Conservation (phyloP, 2,113 vertebrate genomes). For the Circaetus gallicus region DNA sequence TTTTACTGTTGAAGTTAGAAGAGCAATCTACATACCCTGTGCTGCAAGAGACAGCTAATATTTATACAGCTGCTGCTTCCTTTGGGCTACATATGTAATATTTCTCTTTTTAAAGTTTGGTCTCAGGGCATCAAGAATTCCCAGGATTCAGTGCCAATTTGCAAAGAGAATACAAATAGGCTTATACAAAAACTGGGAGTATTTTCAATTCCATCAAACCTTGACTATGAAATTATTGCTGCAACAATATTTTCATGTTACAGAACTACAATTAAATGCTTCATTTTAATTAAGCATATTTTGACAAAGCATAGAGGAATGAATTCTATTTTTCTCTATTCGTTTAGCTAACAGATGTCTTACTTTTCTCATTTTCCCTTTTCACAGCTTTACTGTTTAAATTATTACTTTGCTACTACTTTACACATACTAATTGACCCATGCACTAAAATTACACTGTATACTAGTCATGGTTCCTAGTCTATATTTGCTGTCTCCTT, state of each 20-base stretch:
- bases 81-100: background rate
- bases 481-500: background rate
- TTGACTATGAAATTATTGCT: slow-evolving; percentile 32
- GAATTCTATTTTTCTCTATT: slow-evolving; percentile 19
- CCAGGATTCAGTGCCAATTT: background rate
- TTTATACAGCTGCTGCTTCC: background rate
- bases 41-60: background rate
- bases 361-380: slow-evolving; percentile 9
- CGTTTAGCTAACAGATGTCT: slow-evolving; percentile 23
- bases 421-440: slow-evolving; percentile 54
- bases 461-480: background rate
- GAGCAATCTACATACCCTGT: background rate
- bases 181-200: background rate
- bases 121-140: background rate
- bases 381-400: slow-evolving; percentile 32
- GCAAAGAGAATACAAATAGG: background rate
- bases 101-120: background rate
- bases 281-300: slow-evolving; percentile 51
- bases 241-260: slow-evolving; percentile 12
- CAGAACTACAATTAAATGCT: slow-evolving; percentile 37
- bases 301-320: slow-evolving; percentile 41
- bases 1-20: background rate
- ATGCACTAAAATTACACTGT: slow-evolving; percentile 39
- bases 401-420: slow-evolving; percentile 46
- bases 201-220: slow-evolving; percentile 27